phyloP scores from a whole-genome alignment of 2,888 invertebrate genomes.

The Orchesellides sinensis region DNA sequence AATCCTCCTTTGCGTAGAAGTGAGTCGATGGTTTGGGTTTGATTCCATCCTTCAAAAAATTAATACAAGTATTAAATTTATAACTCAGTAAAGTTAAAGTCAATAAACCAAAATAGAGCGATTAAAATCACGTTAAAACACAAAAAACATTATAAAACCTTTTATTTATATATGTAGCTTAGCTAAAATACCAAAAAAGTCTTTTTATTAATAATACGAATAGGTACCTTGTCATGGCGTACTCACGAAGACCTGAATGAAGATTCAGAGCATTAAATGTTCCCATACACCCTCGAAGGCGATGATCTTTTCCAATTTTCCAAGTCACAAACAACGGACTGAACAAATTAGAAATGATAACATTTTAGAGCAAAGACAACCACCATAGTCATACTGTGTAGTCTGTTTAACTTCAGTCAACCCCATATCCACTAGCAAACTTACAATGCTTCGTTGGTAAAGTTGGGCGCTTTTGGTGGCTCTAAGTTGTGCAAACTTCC shows the following conservation, averaged over 20 bases:
- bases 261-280: slow-evolving; percentile 98
- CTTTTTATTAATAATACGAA: no score
- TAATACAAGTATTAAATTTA: not conserved
- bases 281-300: slow-evolving; percentile 98
- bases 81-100: no score
- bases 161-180: not conserved
- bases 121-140: no score
- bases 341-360: slow-evolving; percentile 76
- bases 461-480: slow-evolving; percentile 92
- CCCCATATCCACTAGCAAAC: slow-evolving; percentile 77
- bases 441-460: slow-evolving; percentile 97
- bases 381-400: no score
- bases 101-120: no score
- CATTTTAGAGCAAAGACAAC: no score
- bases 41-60: slow-evolving; percentile 92
- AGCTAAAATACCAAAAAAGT: not conserved
- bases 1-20: slow-evolving; percentile 97
- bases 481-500: slow-evolving; percentile 95
- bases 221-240: slow-evolving; percentile 90
- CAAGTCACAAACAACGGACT: slow-evolving; percentile 99
- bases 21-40: slow-evolving; percentile 98
- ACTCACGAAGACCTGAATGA: slow-evolving; percentile 95
- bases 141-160: not conserved
- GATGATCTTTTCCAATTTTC: slow-evolving; percentile 97
- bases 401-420: slow-evolving; percentile 9